phyloP scores from a whole-genome alignment of 2,888 invertebrate genomes.

The Chaetogeoica ovagalla region DNA sequence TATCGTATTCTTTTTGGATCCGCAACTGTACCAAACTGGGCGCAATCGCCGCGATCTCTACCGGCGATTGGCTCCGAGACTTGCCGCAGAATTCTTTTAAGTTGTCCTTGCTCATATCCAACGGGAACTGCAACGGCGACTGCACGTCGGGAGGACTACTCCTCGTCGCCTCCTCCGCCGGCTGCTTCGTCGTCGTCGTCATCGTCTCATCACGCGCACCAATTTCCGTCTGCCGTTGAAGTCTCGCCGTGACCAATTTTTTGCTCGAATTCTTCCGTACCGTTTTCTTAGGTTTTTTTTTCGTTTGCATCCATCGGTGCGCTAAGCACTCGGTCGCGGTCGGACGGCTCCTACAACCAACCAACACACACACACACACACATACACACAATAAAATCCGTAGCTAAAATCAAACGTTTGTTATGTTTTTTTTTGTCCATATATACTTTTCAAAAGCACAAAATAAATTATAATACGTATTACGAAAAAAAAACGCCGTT shows the following conservation, averaged over 20 bases:
- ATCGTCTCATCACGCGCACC: neutral
- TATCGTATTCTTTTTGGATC: neutral
- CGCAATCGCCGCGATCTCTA: neutral
- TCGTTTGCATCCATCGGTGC: conserved; percentile 79
- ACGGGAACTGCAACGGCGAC: neutral
- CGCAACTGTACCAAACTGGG: neutral
- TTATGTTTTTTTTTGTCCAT: neutral
- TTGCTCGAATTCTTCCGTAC: conserved; percentile 33
- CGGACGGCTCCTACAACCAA: conserved; percentile 71
- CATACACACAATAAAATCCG: conserved; percentile 30
- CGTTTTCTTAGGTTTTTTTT: conserved; percentile 59
- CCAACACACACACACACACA: conserved; percentile 31
- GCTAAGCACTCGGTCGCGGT: conserved; percentile 83
- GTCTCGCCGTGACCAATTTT: neutral
- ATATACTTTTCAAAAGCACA: neutral
- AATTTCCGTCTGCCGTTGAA: neutral
- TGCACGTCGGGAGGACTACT: neutral
- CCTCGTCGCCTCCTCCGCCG: too few relatives aligned
- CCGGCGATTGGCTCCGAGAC: conserved; percentile 40
- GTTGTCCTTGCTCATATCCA: conserved; percentile 33
- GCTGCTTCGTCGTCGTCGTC: neutral
- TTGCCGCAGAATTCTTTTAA: conserved; percentile 30
- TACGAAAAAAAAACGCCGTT: neutral
- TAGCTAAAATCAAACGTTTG: conserved; percentile 12
- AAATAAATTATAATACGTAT: neutral